These are phyloP conservation scores for Sphinx pinastri DNA, from an alignment of 2,888 invertebrate species.

Conservation along the genomic window DNA sequence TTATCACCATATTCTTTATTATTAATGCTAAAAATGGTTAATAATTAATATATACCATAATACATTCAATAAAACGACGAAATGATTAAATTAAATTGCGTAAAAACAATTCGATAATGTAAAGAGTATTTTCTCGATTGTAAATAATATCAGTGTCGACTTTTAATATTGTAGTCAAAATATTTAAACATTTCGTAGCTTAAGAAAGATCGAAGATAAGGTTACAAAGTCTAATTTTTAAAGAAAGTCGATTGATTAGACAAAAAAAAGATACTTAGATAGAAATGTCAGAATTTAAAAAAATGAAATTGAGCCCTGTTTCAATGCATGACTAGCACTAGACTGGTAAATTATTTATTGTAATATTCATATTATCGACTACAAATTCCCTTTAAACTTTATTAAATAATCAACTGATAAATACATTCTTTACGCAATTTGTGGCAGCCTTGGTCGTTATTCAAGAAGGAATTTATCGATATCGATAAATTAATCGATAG, in stretches of 20 bases:
- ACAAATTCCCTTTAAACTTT: neutral
- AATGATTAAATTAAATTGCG: neutral
- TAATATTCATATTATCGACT: neutral
- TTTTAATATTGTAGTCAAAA: neutral
- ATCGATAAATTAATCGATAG: neutral
- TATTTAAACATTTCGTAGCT: neutral
- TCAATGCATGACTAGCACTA: too few species aligned
- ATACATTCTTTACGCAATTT: neutral
- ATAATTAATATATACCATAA: neutral
- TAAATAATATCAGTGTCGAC: neutral
- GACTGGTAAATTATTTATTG: neutral
- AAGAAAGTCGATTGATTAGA: neutral
- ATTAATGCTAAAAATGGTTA: slow-evolving; percentile 13
- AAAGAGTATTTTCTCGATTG: neutral
- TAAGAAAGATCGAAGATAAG: neutral
- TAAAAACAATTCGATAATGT: neutral
- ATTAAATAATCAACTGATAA: neutral
- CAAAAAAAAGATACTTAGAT: neutral
- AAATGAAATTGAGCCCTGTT: neutral
- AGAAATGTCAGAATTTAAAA: neutral
- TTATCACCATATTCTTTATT: neutral
- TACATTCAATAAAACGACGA: neutral
- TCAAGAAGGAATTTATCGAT: neutral
- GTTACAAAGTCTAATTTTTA: neutral
- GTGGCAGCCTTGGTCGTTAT: slow-evolving; percentile 12